These are phyloP conservation scores for Siniperca undulata DNA, from an alignment of 2,797 vertebrate genomes.

Conservation along the genomic window DNA sequence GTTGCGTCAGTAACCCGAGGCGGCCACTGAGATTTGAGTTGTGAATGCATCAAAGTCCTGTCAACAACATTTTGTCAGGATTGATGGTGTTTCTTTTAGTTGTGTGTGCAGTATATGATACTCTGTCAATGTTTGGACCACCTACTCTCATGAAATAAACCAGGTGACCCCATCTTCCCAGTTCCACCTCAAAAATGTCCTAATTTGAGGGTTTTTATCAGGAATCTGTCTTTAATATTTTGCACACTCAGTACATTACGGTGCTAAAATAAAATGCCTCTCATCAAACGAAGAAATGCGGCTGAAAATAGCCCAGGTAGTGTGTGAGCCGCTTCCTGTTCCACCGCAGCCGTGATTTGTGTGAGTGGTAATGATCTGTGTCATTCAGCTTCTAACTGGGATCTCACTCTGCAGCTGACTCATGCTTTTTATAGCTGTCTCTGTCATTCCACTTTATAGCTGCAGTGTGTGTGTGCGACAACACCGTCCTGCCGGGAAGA, in stretches of 20 bases:
- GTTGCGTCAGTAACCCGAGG: conserved; percentile 59
- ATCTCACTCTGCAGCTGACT: conserved; percentile 78
- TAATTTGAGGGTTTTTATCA: background rate
- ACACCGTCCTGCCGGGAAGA: conserved; percentile 50
- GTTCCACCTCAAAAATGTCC: conserved; percentile 6
- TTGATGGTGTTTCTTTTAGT: conserved; percentile 21
- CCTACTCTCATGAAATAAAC: background rate
- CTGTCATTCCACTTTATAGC: conserved; percentile 71
- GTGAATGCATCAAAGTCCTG: conserved; percentile 54
- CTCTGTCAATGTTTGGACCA: background rate
- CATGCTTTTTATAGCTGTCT: conserved; percentile 78
- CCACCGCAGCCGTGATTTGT: conserved; percentile 61
- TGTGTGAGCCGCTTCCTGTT: conserved; percentile 56
- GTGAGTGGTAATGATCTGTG: conserved; percentile 76
- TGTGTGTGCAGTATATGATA: background rate
- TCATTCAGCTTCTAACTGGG: conserved; percentile 77
- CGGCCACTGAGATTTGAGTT: conserved; percentile 21
- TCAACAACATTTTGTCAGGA: conserved; percentile 28
- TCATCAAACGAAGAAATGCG: conserved; percentile 19
- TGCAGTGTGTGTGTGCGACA: conserved; percentile 15
- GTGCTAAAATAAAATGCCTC: conserved; percentile 7
- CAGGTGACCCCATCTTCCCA: background rate
- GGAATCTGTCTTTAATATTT: conserved; percentile 13
- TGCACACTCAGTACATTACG: conserved; percentile 34
- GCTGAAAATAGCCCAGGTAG: conserved; percentile 63